Percentiles rank a stretch among this genome's conserved stretches.
These are phyloP conservation scores for Cydia pomonella DNA, from an alignment of 1,140 invertebrate species.

Conservation along the genomic window DNA sequence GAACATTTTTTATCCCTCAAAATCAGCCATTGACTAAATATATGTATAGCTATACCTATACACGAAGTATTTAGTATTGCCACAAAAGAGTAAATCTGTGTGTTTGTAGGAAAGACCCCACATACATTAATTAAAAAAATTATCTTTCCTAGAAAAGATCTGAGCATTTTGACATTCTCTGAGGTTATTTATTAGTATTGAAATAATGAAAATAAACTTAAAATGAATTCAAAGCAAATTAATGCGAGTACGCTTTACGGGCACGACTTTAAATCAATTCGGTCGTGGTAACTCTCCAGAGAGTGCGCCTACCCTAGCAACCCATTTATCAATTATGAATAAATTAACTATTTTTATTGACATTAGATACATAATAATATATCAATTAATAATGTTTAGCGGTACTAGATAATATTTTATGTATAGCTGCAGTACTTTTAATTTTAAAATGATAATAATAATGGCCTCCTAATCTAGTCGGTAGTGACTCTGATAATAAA, in stretches of 20 bases:
- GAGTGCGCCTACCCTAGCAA: background rate
- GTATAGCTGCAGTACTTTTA: background rate
- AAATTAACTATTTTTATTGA: constrained; percentile 4
- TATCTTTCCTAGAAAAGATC: too few relatives aligned
- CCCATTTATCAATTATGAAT: constrained; percentile 19
- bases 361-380: background rate
- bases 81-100: too few relatives aligned
- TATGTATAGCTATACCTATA: too few relatives aligned
- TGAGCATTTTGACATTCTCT: too few relatives aligned
- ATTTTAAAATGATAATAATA: too few relatives aligned
- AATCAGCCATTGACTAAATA: too few relatives aligned
- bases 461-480: background rate
- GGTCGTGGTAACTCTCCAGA: background rate
- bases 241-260: background rate
- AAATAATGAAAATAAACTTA: background rate
- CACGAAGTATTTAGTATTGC: too few relatives aligned
- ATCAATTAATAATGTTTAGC: background rate
- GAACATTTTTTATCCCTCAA: too few relatives aligned
- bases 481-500: background rate
- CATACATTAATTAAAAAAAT: too few relatives aligned
- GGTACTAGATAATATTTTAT: background rate
- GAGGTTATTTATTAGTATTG: background rate
- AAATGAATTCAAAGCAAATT: background rate
- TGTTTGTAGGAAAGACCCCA: too few relatives aligned
- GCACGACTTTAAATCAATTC: background rate